These are phyloP conservation scores for Sylvicapra grimmia DNA, from an alignment of 2,113 vertebrate genomes.

Conservation along the genomic window DNA sequence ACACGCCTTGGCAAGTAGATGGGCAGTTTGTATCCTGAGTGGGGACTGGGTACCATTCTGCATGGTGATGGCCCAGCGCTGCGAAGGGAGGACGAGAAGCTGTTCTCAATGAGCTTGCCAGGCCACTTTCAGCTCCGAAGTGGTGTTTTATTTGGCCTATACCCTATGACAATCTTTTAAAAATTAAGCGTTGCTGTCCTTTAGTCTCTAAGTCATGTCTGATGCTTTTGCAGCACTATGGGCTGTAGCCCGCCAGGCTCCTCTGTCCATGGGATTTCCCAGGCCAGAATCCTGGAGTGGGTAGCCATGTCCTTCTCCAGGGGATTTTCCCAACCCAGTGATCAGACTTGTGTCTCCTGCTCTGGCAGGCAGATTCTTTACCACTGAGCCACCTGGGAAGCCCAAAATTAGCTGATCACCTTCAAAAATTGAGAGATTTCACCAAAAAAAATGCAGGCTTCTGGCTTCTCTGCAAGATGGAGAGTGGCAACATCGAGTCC, in stretches of 20 bases:
- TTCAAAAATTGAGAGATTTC: not conserved
- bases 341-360: not conserved
- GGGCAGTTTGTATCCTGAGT: not conserved
- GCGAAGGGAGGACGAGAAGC: not conserved
- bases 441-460: not conserved
- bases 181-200: not conserved
- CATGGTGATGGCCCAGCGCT: rapidly evolving
- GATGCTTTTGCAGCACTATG: not conserved
- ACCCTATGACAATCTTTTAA: not conserved
- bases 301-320: not conserved
- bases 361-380: not conserved
- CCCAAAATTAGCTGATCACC: not conserved
- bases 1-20: not conserved
- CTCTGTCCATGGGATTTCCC: not conserved
- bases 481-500: not conserved
- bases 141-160: not conserved
- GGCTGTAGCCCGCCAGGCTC: not conserved
- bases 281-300: not conserved
- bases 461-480: not conserved
- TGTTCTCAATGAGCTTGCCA: not conserved
- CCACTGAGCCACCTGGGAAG: not conserved
- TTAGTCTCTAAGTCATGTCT: not conserved
- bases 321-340: not conserved
- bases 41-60: not conserved
- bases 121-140: not conserved